phyloP scores from a whole-genome alignment of 2,113 vertebrate genomes.

The Hemichromis elongatus region DNA sequence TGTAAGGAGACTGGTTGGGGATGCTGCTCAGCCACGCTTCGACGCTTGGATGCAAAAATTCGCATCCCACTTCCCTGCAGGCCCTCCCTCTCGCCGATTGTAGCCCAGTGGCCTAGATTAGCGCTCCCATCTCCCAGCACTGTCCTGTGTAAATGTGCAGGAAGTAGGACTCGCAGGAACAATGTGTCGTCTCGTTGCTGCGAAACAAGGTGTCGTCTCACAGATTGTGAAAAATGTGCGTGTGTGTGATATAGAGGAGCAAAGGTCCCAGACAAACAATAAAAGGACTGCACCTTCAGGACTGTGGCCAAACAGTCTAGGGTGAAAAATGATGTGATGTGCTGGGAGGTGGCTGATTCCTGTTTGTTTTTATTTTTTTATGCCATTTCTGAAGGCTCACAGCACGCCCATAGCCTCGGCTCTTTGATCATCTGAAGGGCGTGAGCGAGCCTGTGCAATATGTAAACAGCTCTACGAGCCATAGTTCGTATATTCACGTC shows the following conservation, averaged over 20 bases:
- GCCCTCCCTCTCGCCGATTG: neutral
- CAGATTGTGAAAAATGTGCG: neutral
- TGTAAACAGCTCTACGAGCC: conserved; percentile 31
- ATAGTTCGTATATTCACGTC: conserved; percentile 43
- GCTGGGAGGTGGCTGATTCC: neutral
- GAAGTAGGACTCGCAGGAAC: neutral
- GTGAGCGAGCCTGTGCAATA: conserved; percentile 17
- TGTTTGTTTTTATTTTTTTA: neutral
- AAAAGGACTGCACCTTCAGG: neutral
- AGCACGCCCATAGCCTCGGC: neutral
- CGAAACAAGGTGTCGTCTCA: neutral
- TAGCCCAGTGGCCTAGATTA: conserved; percentile 50
- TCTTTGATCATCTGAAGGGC: neutral
- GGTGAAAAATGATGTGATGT: neutral
- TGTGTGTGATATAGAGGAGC: neutral
- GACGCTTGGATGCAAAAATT: neutral
- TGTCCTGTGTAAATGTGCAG: neutral
- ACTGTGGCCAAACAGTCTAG: neutral
- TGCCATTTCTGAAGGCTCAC: neutral
- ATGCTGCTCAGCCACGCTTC: conserved; percentile 17
- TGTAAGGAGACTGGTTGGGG: conserved; percentile 38
- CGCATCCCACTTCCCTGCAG: neutral
- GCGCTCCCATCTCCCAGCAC: neutral
- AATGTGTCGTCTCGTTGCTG: neutral
- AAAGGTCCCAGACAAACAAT: neutral